Conservation (phyloP, 2,797 vertebrate genomes). For the Knipowitschia caucasica region DNA sequence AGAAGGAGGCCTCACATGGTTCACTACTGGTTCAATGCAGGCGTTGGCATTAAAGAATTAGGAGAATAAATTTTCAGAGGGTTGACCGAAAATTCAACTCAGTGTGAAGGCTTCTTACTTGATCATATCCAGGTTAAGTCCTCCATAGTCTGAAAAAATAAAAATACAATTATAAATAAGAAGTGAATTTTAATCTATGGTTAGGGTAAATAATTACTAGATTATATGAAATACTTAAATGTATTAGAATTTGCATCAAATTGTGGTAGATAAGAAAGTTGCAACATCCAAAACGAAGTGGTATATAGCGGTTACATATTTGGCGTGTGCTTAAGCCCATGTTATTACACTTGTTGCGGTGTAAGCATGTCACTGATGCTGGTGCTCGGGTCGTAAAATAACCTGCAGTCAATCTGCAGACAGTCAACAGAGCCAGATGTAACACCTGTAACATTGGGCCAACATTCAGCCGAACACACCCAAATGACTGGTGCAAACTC, state of each 20-base stretch:
- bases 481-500: not conserved
- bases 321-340: not conserved
- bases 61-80: slow-evolving; percentile 30
- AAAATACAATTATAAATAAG: not conserved
- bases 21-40: slow-evolving; percentile 68
- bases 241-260: too few relatives aligned
- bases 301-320: too few relatives aligned
- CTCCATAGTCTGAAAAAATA: slow-evolving; percentile 42
- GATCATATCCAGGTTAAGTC: slow-evolving; percentile 56
- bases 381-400: slow-evolving; percentile 7
- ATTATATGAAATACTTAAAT: too few relatives aligned
- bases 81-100: slow-evolving; percentile 33
- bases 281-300: too few relatives aligned
- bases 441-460: slow-evolving; percentile 31
- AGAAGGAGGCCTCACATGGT: slow-evolving; percentile 87
- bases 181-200: not conserved
- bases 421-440: slow-evolving; percentile 24
- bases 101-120: slow-evolving; percentile 40
- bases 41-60: slow-evolving; percentile 42
- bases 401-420: slow-evolving; percentile 29
- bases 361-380: slow-evolving; percentile 14
- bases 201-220: too few relatives aligned
- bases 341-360: slow-evolving; percentile 22
- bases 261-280: too few relatives aligned
- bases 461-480: slow-evolving; percentile 8